phyloP scores from a whole-genome alignment of 2,888 invertebrate species.

The Ellobium chinense region DNA sequence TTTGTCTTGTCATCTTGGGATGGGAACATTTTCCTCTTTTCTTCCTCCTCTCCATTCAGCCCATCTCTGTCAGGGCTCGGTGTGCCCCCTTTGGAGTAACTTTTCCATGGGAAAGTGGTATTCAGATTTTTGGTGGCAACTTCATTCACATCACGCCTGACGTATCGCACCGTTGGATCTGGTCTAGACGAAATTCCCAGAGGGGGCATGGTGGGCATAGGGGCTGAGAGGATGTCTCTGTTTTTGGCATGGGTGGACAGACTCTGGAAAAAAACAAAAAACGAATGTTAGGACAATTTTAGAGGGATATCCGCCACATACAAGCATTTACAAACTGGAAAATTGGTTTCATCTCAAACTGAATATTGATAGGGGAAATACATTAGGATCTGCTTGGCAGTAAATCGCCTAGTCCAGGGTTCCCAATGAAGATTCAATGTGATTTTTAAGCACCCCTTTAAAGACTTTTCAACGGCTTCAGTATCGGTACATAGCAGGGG shows the following conservation, averaged over 20 bases:
- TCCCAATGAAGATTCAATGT: too few species aligned
- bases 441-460: too few species aligned
- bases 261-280: conserved; percentile 13
- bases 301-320: too few species aligned
- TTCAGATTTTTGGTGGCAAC: conserved; percentile 33
- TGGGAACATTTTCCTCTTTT: conserved; percentile 41
- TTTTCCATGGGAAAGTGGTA: conserved; percentile 39
- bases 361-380: background rate
- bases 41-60: conserved; percentile 19
- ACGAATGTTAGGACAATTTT: background rate
- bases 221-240: conserved; percentile 35
- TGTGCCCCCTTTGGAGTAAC: conserved; percentile 39
- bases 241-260: conserved; percentile 44
- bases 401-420: too few species aligned
- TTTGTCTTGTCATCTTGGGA: conserved; percentile 45
- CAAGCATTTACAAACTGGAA: too few species aligned
- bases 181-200: conserved; percentile 38
- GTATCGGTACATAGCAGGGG: too few species aligned
- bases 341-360: too few species aligned
- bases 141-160: conserved; percentile 32
- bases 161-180: conserved; percentile 36
- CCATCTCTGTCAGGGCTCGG: conserved; percentile 45
- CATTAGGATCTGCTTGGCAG: too few species aligned
- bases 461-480: too few species aligned
- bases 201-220: conserved; percentile 41